Evolutionary conservation across 37 sponge, comb jelly and placozoan genomes (phyloP), one percentile per base, ranked within the genome.

Genomic region (Beroe forskalii): DNA sequence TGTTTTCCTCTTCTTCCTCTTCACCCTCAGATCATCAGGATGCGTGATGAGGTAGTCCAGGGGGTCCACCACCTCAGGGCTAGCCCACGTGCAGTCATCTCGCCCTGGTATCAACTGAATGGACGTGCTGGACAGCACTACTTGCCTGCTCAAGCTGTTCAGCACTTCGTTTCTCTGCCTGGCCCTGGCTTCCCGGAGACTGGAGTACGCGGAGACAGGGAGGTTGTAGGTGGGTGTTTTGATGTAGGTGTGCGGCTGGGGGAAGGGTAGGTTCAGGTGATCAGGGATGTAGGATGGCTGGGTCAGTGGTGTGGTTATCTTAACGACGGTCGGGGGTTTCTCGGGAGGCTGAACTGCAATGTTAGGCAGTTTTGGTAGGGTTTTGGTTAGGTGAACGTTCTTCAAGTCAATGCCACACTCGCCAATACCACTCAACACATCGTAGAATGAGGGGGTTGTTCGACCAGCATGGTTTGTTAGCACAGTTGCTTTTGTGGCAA

Each of bases 161-260:
- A 69, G 14, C 72, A 69, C 72, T 69, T 69, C 72, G 32, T 69
- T 69, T 35, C 38, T 69, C 38, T 69, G 72, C 38, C 72, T 27
- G 4, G 72, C 72, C 19, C 72, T 1, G 12, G 72, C 72, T 17
- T 69, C 72, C 39, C 72, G 35, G 6, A 69, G 32, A 69, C 72
- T 69, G 1, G 72, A 69, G 39, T 69, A 69, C 27, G 72, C 28
- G 2, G 72, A 69, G 1, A 69, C 72, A 6, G 72, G 72, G 19
- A 69, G 12, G 4, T 27, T 32, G 38, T 69, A 69, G 14, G 72
- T 69, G 1, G 72, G 72, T 4, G 72, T 69, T 32, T 69, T 69
- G 19, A 69, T 69, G 72, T 69, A 69, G 4, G 72, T 69, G 72
- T 69, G 72, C 8, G 72, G 72, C 72, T 69, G 72, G 14, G 72